These are phyloP conservation scores for Chloroceryle inda DNA, from an alignment of 2,797 vertebrate genomes.

Conservation along the genomic window DNA sequence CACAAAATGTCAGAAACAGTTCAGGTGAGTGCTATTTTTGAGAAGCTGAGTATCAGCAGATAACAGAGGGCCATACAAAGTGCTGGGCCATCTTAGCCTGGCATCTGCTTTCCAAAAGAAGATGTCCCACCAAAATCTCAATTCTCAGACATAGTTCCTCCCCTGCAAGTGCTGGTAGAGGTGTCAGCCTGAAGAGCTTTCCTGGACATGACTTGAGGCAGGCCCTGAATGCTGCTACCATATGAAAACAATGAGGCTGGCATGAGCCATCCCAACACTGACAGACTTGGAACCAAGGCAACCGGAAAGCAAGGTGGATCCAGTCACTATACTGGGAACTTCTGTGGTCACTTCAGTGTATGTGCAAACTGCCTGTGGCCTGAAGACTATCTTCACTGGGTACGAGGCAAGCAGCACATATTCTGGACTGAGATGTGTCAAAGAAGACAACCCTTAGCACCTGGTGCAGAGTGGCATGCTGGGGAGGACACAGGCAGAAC, in stretches of 20 bases:
- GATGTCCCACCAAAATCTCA: not conserved
- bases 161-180: not conserved
- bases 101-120: not conserved
- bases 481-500: not conserved
- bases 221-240: not conserved
- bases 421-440: not conserved
- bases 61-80: not conserved
- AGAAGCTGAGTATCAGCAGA: not conserved
- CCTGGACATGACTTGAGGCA: not conserved
- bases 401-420: not conserved
- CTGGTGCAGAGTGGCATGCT: not conserved
- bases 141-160: not conserved
- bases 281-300: not conserved
- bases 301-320: not conserved
- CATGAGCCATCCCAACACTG: fast-evolving
- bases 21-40: not conserved
- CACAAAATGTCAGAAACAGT: not conserved
- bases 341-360: not conserved
- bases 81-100: not conserved
- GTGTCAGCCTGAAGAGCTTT: not conserved
- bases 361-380: not conserved
- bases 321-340: not conserved
- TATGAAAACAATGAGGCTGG: fast-evolving
- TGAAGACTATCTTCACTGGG: not conserved
- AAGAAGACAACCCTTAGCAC: not conserved